These are phyloP conservation scores for Cliona cf. orientalis DNA, from an alignment of 37 sponge, comb jelly and placozoan genomes.

Conservation along the genomic window DNA sequence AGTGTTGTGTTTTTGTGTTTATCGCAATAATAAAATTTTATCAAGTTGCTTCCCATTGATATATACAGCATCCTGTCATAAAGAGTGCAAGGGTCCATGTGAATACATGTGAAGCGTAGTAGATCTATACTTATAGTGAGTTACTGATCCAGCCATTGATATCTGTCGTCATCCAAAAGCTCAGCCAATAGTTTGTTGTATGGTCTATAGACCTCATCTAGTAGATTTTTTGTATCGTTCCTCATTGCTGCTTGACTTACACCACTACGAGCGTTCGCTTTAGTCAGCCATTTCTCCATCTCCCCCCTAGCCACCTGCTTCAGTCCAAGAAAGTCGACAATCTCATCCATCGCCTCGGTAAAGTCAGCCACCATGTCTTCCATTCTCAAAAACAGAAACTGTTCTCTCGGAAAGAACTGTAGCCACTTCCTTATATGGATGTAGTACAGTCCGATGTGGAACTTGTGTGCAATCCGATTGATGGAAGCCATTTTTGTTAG, in stretches of 20 bases:
- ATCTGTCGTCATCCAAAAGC: constrained; percentile 32
- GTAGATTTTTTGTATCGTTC: not conserved
- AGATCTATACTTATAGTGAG: too few species aligned
- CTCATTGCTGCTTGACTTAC: not conserved
- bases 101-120: too few species aligned
- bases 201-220: constrained; percentile 36
- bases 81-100: too few species aligned
- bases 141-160: constrained; percentile 37
- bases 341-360: not conserved
- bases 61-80: too few species aligned
- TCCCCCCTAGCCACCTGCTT: not conserved
- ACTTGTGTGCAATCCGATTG: not conserved
- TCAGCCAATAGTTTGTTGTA: constrained; percentile 43
- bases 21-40: too few species aligned
- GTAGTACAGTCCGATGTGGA: constrained; percentile 22
- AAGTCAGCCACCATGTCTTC: constrained; percentile 31
- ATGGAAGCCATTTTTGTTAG: not conserved
- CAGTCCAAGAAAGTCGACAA: constrained; percentile 40
- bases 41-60: too few species aligned
- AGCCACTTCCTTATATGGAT: constrained; percentile 48
- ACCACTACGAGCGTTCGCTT: not conserved
- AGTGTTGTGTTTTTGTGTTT: too few species aligned
- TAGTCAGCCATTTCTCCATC: not conserved
- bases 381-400: constrained; percentile 50
- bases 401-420: constrained; percentile 35